Conservation (phyloP, 1,140 invertebrate species). For the Stratiolaelaps scimitus region DNA sequence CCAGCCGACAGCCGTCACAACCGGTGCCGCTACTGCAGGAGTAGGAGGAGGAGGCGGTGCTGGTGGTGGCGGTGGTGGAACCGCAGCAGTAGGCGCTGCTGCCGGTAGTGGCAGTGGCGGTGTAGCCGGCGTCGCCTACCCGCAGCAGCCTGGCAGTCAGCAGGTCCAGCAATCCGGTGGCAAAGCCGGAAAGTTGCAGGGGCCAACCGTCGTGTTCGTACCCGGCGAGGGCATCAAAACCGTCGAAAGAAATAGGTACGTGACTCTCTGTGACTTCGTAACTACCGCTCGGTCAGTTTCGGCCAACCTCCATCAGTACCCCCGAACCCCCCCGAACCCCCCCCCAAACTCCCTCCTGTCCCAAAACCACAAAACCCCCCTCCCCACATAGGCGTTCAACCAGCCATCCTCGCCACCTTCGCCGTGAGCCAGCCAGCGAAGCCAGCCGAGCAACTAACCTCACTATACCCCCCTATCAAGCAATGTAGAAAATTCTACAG, state of each 20-base stretch:
- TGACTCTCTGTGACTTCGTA: neutral
- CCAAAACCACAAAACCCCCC: too few relatives aligned
- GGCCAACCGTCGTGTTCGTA: constrained; percentile 27
- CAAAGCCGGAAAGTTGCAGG: constrained; percentile 13
- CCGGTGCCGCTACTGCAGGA: neutral
- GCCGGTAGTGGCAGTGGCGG: neutral
- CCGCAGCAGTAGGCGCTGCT: neutral
- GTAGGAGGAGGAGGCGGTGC: neutral
- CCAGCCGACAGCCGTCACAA: too few relatives aligned
- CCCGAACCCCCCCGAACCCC: too few relatives aligned
- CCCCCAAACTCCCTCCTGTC: too few relatives aligned
- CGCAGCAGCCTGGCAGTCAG: neutral
- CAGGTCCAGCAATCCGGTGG: neutral
- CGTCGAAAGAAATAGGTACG: constrained; percentile 29
- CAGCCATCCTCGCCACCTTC: too few relatives aligned
- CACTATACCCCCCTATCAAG: too few relatives aligned
- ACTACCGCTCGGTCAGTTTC: too few relatives aligned
- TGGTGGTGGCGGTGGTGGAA: neutral
- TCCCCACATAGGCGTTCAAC: too few relatives aligned
- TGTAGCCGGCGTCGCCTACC: neutral
- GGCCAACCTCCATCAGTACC: too few relatives aligned
- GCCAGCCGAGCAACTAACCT: too few relatives aligned
- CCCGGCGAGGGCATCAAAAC: constrained; percentile 27
- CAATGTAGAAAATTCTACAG: too few relatives aligned
- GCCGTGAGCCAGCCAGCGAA: too few relatives aligned